Evolutionary conservation across 2,888 invertebrate species (phyloP).

Genomic region (Sarcophaga caerulescens): DNA sequence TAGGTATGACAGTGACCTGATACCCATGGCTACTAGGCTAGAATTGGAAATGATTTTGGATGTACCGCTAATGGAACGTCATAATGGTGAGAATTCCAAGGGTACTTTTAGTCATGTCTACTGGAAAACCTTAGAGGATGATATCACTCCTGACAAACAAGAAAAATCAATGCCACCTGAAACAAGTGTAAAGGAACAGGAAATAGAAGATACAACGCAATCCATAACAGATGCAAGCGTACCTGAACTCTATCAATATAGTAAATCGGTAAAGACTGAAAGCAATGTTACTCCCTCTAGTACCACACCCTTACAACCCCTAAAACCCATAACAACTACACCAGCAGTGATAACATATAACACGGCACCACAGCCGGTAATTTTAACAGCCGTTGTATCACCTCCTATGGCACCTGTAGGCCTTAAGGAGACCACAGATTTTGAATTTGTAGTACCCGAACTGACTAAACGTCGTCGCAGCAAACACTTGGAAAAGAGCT

Average conservation of each 20-base stretch:
- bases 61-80: constrained; percentile 72
- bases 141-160: background rate
- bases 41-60: constrained; percentile 73
- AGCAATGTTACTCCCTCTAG: background rate
- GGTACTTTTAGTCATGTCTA: constrained; percentile 69
- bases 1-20: constrained; percentile 75
- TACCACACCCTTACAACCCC: background rate
- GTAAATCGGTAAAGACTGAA: background rate
- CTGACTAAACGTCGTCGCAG: constrained; percentile 69
- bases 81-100: constrained; percentile 64
- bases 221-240: no score
- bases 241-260: no score
- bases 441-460: constrained; percentile 67
- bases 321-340: background rate
- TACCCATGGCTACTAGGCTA: constrained; percentile 74
- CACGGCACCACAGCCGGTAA: constrained; percentile 22
- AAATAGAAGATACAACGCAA: background rate
- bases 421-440: constrained; percentile 57
- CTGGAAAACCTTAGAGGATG: constrained; percentile 68
- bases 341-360: no score
- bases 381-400: constrained; percentile 23
- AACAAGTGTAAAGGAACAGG: background rate
- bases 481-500: constrained; percentile 71
- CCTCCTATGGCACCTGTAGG: background rate
- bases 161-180: background rate